Base-by-base conservation (phyloP, 2,888 invertebrate genomes). In the Rhagium mordax region DNA sequence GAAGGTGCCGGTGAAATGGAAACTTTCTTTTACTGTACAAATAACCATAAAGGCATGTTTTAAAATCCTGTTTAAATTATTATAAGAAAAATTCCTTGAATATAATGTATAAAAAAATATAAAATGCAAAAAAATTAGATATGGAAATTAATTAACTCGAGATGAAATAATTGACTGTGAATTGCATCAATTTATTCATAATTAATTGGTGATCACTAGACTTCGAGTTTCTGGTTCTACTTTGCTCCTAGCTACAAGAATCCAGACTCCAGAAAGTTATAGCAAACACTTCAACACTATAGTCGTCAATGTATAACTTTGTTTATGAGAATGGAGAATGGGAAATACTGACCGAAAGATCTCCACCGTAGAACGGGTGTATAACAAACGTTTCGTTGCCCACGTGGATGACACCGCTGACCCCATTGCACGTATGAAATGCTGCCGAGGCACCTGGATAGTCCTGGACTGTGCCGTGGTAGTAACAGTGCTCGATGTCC, bases 401-500 rank as follows among this genome's bases (percentile, higher is more conserved):
- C 85, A 98, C 94, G 89, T 98, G 97, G 84, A 99, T 98, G 84
- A 99, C 96, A 18, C 98, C 98, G 84, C 97, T 96, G 83, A 99
- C 96, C 66, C 99, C 99, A 89, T 97, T 97, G 90, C 99, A 99
- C 67, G 98, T 99, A 89, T 98, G 97, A 90, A 99, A 96, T 82
- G 98, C 98, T 21, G 98, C 98, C 79, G 95, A 95, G 20, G 98
- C 98, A 79, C 97, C 97, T 6, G 98, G 97, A 89, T 98, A 97
- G 90, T 98, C 98, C 88, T 96, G 97, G 72, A 99, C 98, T 2
- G 96, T 96, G 74, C 98, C 98, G 88, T 99, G 98, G 89, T 99
- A 99, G 91, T 98, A 99, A 88, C 99, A 99, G 89, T 98, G 98
- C 89, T 98, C 98, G 88, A 97, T 96, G 90, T 96, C 96, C 96